Base-by-base conservation (phyloP, 2,797 vertebrate species). In the Coendou prehensilis region DNA sequence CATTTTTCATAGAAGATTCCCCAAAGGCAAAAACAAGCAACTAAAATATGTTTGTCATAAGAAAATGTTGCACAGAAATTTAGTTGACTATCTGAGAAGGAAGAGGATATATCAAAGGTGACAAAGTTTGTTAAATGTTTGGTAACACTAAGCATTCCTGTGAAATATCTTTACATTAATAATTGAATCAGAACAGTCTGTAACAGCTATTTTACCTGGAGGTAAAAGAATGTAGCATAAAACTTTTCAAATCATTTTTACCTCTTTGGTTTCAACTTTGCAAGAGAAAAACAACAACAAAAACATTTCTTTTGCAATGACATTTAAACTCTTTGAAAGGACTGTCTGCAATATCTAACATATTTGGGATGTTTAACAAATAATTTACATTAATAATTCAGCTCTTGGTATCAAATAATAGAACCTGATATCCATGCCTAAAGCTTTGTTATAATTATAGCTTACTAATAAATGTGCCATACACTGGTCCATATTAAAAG, bases 341-440 rank as follows among this genome's bases (percentile, higher is more conserved):
- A 87, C 28, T 54, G 15, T 61, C 13, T 59, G 0, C 5, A 69
- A n/a, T 52, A 73, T 73, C 41, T 76, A 92, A 90, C 4, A 73
- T 37, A 59, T 50, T 33, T 95, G 52, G 17, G 50, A 80, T 88
- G 15, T 73, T 91, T 85, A 85, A 45, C 26, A 86, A 85, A 78
- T 81, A 87, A 93, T 63, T 73, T 63, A 79, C 28, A 87, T 50
- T 73, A 89, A 80, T 84, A 81, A 84, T 81, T 67, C 92, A 91
- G 3, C 28, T 82, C 61, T 89, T 92, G 23, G 90, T 50, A 76
- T 93, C 76, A 90, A 50, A 82, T 75, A 7, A 37, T 71, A 13
- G 56, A 87, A 81, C 59, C 71, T 61, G 41, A 23, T 41, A 63
- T 78, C 28, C 4, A 73, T 76, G 17, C 41, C 41, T 54, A 85